Conservation (phyloP, 2,888 invertebrate genomes). For the Ornithoptera alexandrae region DNA sequence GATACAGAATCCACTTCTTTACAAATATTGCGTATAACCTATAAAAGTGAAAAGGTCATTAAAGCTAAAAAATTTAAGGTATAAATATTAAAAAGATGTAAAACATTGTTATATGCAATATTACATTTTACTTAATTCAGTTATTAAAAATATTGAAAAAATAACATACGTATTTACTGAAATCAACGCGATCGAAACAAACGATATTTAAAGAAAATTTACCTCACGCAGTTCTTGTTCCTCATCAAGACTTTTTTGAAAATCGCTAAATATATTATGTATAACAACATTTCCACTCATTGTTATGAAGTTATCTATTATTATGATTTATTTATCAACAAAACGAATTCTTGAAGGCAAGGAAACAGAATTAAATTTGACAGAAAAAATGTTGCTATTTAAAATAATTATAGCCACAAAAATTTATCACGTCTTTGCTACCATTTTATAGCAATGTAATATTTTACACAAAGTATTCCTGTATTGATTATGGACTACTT, state of each 20-base stretch:
- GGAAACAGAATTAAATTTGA: neutral
- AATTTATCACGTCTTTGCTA: too few relatives aligned
- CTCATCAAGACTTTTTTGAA: slow-evolving; percentile 86
- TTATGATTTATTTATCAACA: slow-evolving; percentile 1
- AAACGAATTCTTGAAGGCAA: neutral
- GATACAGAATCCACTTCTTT: slow-evolving; percentile 88
- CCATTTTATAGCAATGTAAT: too few relatives aligned
- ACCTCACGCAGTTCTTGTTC: slow-evolving; percentile 92
- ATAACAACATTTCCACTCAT: slow-evolving; percentile 66
- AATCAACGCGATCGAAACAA: neutral
- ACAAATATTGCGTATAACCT: slow-evolving; percentile 85
- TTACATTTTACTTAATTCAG: too few relatives aligned
- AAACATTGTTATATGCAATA: neutral
- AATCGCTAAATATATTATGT: slow-evolving; percentile 84
- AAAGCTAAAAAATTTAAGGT: neutral
- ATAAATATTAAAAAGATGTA: neutral
- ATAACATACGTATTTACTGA: slow-evolving; percentile 1
- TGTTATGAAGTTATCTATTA: slow-evolving; percentile 26
- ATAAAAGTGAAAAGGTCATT: slow-evolving; percentile 33
- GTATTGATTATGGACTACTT: too few relatives aligned
- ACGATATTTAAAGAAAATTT: slow-evolving; percentile 35
- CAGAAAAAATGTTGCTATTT: neutral
- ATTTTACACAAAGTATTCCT: too few relatives aligned
- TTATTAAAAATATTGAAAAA: neutral
- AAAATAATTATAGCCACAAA: neutral